Evolutionary conservation across 2,113 vertebrate species (phyloP).

Genomic region (Phasianus colchicus): DNA sequence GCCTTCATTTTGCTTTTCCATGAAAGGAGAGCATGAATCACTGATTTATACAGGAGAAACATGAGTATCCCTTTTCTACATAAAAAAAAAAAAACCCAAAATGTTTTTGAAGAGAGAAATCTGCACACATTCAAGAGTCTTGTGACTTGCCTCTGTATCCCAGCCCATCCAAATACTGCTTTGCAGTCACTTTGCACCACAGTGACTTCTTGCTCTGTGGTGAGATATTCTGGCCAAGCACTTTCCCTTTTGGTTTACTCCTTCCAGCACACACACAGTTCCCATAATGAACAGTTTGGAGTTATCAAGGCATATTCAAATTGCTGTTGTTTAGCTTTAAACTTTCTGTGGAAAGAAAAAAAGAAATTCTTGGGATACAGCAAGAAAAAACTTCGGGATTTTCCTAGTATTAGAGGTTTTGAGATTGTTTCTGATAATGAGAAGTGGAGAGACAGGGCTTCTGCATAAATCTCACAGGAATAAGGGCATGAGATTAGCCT

Average conservation of each 20-base stretch:
- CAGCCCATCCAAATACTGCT: neutral
- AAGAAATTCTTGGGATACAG: neutral
- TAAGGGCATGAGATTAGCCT: conserved; percentile 15
- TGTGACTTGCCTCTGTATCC: neutral
- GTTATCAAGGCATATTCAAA: neutral
- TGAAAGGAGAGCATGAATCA: neutral
- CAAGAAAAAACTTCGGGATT: neutral
- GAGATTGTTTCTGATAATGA: neutral
- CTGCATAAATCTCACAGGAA: conserved; percentile 30
- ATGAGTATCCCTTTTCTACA: neutral
- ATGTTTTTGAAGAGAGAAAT: neutral
- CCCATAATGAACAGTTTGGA: neutral
- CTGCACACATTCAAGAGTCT: neutral
- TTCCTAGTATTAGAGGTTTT: conserved; percentile 6
- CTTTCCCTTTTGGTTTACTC: neutral
- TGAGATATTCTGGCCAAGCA: neutral
- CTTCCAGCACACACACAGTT: neutral
- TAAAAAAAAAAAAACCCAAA: neutral
- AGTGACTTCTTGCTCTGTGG: neutral
- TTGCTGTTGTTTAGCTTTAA: neutral
- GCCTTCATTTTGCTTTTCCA: conserved; percentile 9
- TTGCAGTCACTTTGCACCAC: neutral
- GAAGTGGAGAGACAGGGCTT: neutral
- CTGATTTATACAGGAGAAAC: neutral
- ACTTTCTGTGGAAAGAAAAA: neutral